phyloP scores from a whole-genome alignment of 2,113 vertebrate species.

The Poeciliopsis turrubarensis region DNA sequence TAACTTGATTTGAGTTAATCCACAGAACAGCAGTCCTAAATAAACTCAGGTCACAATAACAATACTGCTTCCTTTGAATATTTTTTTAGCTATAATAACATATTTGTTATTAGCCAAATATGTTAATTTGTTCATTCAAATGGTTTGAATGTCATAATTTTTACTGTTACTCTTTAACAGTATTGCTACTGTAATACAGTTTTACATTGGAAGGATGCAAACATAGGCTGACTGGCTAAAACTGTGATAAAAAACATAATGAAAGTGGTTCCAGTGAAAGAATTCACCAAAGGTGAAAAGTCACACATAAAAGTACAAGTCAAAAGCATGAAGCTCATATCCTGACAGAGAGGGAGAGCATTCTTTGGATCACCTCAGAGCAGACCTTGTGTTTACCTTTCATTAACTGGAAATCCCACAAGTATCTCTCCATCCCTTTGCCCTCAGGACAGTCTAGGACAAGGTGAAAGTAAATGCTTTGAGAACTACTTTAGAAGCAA shows the following conservation, averaged over 20 bases:
- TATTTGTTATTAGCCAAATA: too few species aligned
- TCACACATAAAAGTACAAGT: slow-evolving; percentile 53
- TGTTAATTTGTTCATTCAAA: background rate
- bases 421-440: slow-evolving; percentile 29
- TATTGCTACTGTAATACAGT: too few species aligned
- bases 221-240: too few species aligned
- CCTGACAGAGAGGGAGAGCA: slow-evolving; percentile 61
- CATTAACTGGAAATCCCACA: slow-evolving; percentile 71
- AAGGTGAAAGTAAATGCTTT: slow-evolving; percentile 45
- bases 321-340: slow-evolving; percentile 77
- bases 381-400: slow-evolving; percentile 74
- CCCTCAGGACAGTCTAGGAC: slow-evolving; percentile 33
- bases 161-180: background rate
- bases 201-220: too few species aligned
- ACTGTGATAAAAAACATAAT: background rate
- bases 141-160: background rate
- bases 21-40: too few species aligned
- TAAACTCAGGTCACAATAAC: background rate
- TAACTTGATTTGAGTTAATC: too few species aligned
- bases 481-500: slow-evolving; percentile 34
- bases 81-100: too few species aligned
- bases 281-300: slow-evolving; percentile 50
- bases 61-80: background rate
- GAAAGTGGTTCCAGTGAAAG: slow-evolving; percentile 17
- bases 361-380: slow-evolving; percentile 65